Evolutionary conservation across 1,140 invertebrate genomes (phyloP).

Genomic region (Macrobrachium rosenbergii): DNA sequence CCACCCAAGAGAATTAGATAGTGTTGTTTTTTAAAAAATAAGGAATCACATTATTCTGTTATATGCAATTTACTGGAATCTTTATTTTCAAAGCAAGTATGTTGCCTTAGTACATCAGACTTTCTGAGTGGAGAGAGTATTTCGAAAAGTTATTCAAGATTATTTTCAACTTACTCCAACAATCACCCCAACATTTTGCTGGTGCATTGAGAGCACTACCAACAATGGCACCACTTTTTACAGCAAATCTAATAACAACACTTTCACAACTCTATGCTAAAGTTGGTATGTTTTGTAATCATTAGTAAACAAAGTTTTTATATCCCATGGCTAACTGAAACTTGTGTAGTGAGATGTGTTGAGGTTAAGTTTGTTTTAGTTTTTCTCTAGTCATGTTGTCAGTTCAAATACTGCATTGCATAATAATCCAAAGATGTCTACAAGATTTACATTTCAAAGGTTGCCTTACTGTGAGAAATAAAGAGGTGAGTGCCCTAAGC

Average conservation of each 20-base stretch:
- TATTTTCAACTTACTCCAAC: constrained; percentile 52
- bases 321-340: too few species aligned
- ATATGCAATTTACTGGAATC: too few species aligned
- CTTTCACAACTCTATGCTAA: constrained; percentile 56
- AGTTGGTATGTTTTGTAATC: constrained; percentile 34
- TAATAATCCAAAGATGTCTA: too few species aligned
- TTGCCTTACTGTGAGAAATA: too few species aligned
- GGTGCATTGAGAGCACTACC: constrained; percentile 50
- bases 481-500: too few species aligned
- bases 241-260: constrained; percentile 56
- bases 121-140: constrained; percentile 57
- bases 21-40: too few species aligned
- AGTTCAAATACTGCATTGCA: too few species aligned
- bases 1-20: too few species aligned
- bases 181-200: constrained; percentile 53
- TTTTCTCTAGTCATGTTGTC: too few species aligned
- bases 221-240: constrained; percentile 57
- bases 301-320: neutral
- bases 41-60: too few species aligned
- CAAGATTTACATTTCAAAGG: too few species aligned
- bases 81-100: constrained; percentile 39
- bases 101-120: constrained; percentile 50
- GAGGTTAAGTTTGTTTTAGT: too few species aligned
- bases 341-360: neutral
- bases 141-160: constrained; percentile 44